These are phyloP conservation scores for Caenorhabditis sp. DNA, from an alignment of 2,888 invertebrate genomes.

Conservation along the genomic window DNA sequence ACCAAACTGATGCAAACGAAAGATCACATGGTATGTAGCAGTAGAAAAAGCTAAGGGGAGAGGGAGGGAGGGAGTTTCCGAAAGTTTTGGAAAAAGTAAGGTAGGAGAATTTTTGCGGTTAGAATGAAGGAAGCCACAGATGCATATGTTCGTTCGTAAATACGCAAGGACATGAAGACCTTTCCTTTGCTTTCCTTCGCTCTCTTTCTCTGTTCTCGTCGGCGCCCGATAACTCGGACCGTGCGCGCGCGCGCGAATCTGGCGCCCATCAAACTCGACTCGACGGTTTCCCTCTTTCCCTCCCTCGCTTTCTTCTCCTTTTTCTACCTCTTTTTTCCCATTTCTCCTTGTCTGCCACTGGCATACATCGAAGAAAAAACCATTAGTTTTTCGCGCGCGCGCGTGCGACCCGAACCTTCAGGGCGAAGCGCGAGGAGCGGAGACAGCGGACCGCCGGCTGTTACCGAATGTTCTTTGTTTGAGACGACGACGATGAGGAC, in stretches of 20 bases:
- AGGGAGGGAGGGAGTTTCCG: too few relatives aligned
- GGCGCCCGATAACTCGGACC: background rate
- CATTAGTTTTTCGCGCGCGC: constrained; percentile 59
- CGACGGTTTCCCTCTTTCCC: constrained; percentile 3
- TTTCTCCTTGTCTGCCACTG: constrained; percentile 29
- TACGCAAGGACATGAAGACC: background rate
- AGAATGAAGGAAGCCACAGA: too few relatives aligned
- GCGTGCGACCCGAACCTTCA: constrained; percentile 50
- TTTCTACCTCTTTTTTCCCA: background rate
- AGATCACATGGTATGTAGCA: too few relatives aligned
- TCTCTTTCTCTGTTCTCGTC: background rate
- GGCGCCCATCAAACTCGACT: constrained; percentile 51
- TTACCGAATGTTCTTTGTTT: constrained; percentile 62
- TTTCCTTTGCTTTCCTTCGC: too few relatives aligned
- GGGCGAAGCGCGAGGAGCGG: constrained; percentile 17
- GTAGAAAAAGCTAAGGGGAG: too few relatives aligned
- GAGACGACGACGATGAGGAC: constrained; percentile 12
- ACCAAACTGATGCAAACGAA: too few relatives aligned
- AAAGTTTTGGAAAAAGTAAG: too few relatives aligned
- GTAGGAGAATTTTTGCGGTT: too few relatives aligned
- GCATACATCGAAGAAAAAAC: constrained; percentile 33
- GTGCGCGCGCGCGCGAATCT: constrained; percentile 59
- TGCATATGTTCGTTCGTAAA: background rate
- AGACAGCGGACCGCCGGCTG: constrained; percentile 40
- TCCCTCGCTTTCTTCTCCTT: constrained; percentile 10